Base-by-base conservation (phyloP, 2,113 vertebrate genomes). In the Ictalurus punctatus region DNA sequence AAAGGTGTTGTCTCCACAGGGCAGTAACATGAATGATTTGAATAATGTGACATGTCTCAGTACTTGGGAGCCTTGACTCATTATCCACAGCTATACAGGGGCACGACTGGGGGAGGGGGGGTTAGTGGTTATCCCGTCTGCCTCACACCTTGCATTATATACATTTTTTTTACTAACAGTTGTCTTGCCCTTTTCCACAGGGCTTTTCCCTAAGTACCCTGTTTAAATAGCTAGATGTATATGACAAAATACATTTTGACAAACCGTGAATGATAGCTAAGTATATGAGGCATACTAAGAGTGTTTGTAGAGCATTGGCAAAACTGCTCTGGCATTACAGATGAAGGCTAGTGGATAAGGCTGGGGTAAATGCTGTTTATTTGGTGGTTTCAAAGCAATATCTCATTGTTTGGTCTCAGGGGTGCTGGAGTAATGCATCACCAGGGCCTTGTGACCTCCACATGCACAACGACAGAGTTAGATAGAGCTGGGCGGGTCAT, bases 371-470 rank as follows among this genome's bases (percentile, higher is more conserved):
- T 12, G 25, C 21, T 59, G 71, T n/a, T 27, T 44, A 40, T 40
- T 73, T 73, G 16, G 69, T 19, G 69, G 10, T n/a, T 79, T n/a
- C 1, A 0, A 16, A 73, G 48, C n/a, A 54, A 34, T 21, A 16
- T 8, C 17, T 52, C 25, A 30, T 3, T 76, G 34, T 52, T 79
- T 79, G 30, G 27, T 34, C 34, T 86, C 8, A 17, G 23, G 69
- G 85, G 8, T 0, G 34, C 19, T 63, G 56, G 73, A 86, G 30
- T 78, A 61, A 86, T 78, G 17, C 56, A 86, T 17, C 21, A 12
- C 69, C 56, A 4, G 85, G 52, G 37, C 56, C 37, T 69, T 80
- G 21, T 86, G 71, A 63, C 61, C 61, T 69, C 40, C 19, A 89
- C 13, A 58, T 23, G 56, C n/a, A 71, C 44, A 23, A 9, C 1